Conservation (phyloP, 2,113 vertebrate genomes). For the Callospermophilus lateralis region DNA sequence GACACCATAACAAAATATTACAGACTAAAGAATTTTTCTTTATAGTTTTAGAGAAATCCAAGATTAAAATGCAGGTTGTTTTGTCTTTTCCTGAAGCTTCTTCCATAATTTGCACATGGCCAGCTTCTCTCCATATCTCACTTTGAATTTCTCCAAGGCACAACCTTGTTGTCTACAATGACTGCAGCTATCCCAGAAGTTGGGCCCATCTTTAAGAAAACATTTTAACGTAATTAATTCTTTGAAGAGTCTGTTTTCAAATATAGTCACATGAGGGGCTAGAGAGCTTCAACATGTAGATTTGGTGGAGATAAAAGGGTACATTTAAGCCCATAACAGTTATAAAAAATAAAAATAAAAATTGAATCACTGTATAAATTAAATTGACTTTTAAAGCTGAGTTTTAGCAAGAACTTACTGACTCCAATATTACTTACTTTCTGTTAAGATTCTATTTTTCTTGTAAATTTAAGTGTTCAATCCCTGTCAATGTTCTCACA, state of each 20-base stretch:
- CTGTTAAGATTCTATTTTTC: background rate
- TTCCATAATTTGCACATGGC: background rate
- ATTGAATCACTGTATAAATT: background rate
- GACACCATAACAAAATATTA: background rate
- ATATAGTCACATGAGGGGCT: no score
- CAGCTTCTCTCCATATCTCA: background rate
- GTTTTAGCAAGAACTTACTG: background rate
- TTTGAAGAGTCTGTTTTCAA: background rate
- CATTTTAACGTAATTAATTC: background rate
- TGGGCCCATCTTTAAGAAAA: no score
- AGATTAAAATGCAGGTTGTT: background rate
- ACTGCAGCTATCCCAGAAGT: background rate
- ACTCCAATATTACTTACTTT: background rate
- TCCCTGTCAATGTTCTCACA: background rate
- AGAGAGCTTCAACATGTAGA: background rate
- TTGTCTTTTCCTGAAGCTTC: background rate
- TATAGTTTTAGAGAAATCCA: background rate
- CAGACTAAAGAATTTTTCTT: background rate
- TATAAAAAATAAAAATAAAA: background rate
- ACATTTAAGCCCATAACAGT: background rate
- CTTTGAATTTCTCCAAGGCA: background rate
- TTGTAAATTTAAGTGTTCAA: background rate
- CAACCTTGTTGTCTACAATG: background rate
- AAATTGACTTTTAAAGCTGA: background rate
- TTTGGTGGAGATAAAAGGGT: background rate